Conservation (phyloP, 2,888 invertebrate species). For the Drosophila vallismaia region DNA sequence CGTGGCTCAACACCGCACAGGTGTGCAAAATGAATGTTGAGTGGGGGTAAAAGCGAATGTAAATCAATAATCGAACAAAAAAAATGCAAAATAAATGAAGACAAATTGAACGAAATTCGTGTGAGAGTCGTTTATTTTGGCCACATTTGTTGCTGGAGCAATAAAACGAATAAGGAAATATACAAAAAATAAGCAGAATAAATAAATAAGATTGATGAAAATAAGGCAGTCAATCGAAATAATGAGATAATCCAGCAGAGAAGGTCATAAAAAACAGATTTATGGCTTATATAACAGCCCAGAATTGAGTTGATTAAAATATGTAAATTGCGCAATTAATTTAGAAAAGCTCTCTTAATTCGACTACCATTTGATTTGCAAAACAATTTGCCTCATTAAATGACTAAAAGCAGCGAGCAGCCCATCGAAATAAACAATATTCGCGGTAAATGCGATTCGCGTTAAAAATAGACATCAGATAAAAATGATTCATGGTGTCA, state of each 20-base stretch:
- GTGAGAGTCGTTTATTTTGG: constrained; percentile 16
- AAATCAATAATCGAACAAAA: constrained; percentile 56
- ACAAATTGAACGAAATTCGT: constrained; percentile 41
- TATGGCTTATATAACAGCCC: constrained; percentile 2
- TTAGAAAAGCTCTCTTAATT: constrained; percentile 20
- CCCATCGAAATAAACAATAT: constrained; percentile 21
- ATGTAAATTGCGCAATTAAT: constrained; percentile 17
- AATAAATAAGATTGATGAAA: constrained; percentile 3
- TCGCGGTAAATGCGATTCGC: constrained; percentile 1
- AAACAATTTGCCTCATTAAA: constrained; percentile 43
- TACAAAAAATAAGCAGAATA: neutral
- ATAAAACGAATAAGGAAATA: constrained; percentile 15
- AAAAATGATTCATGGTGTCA: constrained; percentile 38
- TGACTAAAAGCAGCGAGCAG: constrained; percentile 23
- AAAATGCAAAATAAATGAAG: constrained; percentile 53
- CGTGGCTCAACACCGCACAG: constrained; percentile 45
- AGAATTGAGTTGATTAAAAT: constrained; percentile 26
- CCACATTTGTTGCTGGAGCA: neutral
- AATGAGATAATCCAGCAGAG: neutral
- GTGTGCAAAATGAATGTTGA: constrained; percentile 54
- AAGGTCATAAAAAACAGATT: constrained; percentile 5
- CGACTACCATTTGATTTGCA: constrained; percentile 25
- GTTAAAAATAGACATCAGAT: constrained; percentile 25
- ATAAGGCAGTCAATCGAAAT: constrained; percentile 1
- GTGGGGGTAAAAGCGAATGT: constrained; percentile 40